These are phyloP conservation scores for Andrena haemorrhoa DNA, from an alignment of 2,888 invertebrate species.

Conservation along the genomic window DNA sequence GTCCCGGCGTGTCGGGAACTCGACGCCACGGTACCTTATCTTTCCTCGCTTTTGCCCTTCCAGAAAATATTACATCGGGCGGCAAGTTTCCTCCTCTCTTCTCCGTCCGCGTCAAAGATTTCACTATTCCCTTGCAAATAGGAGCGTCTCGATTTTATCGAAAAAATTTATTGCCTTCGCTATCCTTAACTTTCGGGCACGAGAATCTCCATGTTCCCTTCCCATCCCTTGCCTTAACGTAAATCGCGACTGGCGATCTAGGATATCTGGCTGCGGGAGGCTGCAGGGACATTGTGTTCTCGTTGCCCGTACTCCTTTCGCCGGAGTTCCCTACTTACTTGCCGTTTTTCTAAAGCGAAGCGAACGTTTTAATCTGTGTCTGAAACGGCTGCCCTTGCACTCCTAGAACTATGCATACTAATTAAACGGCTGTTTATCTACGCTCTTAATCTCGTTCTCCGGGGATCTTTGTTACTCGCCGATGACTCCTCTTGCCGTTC, in stretches of 20 bases:
- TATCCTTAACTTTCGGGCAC: not conserved
- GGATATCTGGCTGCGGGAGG: not conserved
- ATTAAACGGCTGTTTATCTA: slow-evolving; percentile 56
- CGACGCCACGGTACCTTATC: slow-evolving; percentile 22
- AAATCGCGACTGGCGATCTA: slow-evolving; percentile 6
- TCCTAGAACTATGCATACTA: slow-evolving; percentile 51
- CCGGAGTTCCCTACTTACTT: not conserved
- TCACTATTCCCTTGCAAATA: not conserved
- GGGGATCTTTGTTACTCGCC: not conserved
- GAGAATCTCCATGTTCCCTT: not conserved
- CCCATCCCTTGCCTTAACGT: not conserved
- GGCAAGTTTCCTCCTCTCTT: not conserved
- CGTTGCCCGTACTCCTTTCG: not conserved
- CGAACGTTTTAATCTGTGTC: slow-evolving; percentile 9
- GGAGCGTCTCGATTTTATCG: slow-evolving; percentile 40
- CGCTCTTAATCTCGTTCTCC: slow-evolving; percentile 44
- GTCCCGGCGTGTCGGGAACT: not conserved
- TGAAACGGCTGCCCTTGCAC: not conserved
- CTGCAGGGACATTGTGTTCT: not conserved
- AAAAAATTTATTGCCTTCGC: slow-evolving; percentile 12
- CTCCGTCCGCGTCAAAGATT: not conserved
- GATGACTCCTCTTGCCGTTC: slow-evolving; percentile 7
- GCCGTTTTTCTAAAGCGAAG: slow-evolving; percentile 15
- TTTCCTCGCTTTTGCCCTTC: not conserved
- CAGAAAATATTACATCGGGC: slow-evolving; percentile 11